Conservation (phyloP, 2,888 invertebrate genomes). For the Brassicogethes aeneus region DNA sequence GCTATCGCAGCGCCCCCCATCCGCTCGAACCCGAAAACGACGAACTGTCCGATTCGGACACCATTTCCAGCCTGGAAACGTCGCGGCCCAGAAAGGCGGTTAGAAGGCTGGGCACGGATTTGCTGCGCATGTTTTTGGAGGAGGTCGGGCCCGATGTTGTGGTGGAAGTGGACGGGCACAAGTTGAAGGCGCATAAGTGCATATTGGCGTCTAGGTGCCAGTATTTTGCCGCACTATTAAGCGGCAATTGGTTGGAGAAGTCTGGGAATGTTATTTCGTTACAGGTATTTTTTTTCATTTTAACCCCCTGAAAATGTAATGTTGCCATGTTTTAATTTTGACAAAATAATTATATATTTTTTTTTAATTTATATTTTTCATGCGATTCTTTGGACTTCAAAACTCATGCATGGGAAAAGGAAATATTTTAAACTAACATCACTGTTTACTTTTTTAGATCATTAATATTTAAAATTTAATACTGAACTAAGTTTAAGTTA, state of each 20-base stretch:
- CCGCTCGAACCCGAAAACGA: constrained; percentile 34
- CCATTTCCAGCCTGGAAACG: constrained; percentile 41
- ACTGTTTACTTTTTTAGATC: too few relatives aligned
- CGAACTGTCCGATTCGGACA: constrained; percentile 28
- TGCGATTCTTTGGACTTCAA: too few relatives aligned
- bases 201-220: constrained; percentile 86
- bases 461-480: too few relatives aligned
- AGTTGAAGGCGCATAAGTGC: constrained; percentile 85
- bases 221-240: constrained; percentile 86
- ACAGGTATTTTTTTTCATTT: constrained; percentile 52
- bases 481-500: too few relatives aligned
- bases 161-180: constrained; percentile 72
- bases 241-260: constrained; percentile 76
- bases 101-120: constrained; percentile 67
- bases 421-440: too few relatives aligned
- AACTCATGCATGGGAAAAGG: too few relatives aligned
- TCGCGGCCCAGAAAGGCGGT: constrained; percentile 44
- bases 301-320: background rate
- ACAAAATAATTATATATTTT: too few relatives aligned
- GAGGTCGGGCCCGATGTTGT: constrained; percentile 85
- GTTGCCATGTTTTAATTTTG: too few relatives aligned
- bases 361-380: too few relatives aligned
- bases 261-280: constrained; percentile 75
- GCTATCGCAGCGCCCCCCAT: constrained; percentile 38
- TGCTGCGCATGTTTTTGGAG: constrained; percentile 83